Evolutionary conservation across 2,888 invertebrate species (phyloP).

Genomic region (Drosophila robusta): DNA sequence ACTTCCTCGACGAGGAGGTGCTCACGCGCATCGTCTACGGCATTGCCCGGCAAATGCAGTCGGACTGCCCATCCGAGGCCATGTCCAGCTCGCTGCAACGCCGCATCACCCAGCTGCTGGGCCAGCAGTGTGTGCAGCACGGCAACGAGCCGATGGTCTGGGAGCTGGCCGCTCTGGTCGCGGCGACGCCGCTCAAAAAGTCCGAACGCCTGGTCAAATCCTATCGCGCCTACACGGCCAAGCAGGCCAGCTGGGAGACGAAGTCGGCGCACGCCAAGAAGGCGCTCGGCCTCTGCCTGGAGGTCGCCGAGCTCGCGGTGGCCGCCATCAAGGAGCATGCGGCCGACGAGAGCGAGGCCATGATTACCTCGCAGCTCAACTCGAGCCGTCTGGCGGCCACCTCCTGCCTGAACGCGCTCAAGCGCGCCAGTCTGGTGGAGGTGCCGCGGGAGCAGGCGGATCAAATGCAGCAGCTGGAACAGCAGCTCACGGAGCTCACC

Average conservation of each 20-base stretch:
- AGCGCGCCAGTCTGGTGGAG: conserved; percentile 77
- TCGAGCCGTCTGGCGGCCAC: conserved; percentile 87
- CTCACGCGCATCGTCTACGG: conserved; percentile 90
- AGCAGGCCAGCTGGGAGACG: conserved; percentile 86
- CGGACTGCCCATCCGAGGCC: conserved; percentile 88
- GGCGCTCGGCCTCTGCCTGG: conserved; percentile 87
- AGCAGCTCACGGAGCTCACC: conserved; percentile 58
- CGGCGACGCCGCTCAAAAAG: conserved; percentile 86
- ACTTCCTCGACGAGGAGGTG: conserved; percentile 92
- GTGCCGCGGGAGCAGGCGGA: conserved; percentile 83
- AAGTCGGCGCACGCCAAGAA: conserved; percentile 87
- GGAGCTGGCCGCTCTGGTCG: conserved; percentile 92
- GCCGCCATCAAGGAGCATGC: conserved; percentile 86
- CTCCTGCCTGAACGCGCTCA: conserved; percentile 86
- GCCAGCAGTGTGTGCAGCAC: conserved; percentile 84
- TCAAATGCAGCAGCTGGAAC: conserved; percentile 81
- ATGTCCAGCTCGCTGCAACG: conserved; percentile 81
- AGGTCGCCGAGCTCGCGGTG: conserved; percentile 87
- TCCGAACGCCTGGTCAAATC: conserved; percentile 92
- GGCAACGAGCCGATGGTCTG: conserved; percentile 91
- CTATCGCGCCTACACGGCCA: conserved; percentile 90
- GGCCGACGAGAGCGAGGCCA: conserved; percentile 86
- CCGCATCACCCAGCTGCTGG: conserved; percentile 81
- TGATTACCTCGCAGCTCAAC: conserved; percentile 87
- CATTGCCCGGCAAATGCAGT: conserved; percentile 88